phyloP scores from a whole-genome alignment of 92 coral and sea anemone species.

The Pocillopora grandis region DNA sequence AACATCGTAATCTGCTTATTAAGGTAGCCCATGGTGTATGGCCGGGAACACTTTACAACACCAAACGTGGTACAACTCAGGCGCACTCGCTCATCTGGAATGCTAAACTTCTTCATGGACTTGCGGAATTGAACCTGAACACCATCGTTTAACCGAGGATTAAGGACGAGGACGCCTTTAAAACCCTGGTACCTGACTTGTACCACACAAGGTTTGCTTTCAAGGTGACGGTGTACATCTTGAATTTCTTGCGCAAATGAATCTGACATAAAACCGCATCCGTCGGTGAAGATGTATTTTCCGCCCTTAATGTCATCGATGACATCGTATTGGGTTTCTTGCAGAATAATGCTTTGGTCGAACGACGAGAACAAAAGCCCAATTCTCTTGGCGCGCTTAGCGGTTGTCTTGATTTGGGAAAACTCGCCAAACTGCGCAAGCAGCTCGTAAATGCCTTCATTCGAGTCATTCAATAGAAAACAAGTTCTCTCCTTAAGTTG shows the following conservation, averaged over 20 bases:
- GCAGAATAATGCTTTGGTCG: slow-evolving; percentile 59
- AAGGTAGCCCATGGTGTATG: slow-evolving; percentile 86
- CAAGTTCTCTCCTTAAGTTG: slow-evolving; percentile 85
- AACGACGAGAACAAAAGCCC: slow-evolving; percentile 85
- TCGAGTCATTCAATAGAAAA: slow-evolving; percentile 72
- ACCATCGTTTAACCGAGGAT: slow-evolving; percentile 49
- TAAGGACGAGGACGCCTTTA: slow-evolving; percentile 78
- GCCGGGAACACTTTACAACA: slow-evolving; percentile 87
- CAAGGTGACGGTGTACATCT: slow-evolving; percentile 47
- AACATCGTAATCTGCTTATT: slow-evolving; percentile 89
- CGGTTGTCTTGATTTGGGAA: slow-evolving; percentile 64
- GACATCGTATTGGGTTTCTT: slow-evolving; percentile 54
- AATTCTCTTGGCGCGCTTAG: slow-evolving; percentile 82
- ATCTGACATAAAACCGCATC: slow-evolving; percentile 93
- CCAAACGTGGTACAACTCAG: slow-evolving; percentile 74
- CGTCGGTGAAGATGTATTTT: slow-evolving; percentile 75
- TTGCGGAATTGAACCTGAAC: slow-evolving; percentile 79
- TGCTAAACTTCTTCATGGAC: slow-evolving; percentile 87
- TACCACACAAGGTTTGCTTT: slow-evolving; percentile 72
- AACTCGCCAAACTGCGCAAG: slow-evolving; percentile 80
- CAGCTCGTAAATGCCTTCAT: slow-evolving; percentile 70
- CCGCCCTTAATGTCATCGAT: slow-evolving; percentile 67
- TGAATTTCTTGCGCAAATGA: slow-evolving; percentile 74
- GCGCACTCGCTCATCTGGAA: slow-evolving; percentile 76
- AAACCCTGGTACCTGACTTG: slow-evolving; percentile 85